Percentiles rank a stretch among this genome's conserved stretches.
phyloP scores from a whole-genome alignment of 1,140 invertebrate species.

The Solenopsis fugax region DNA sequence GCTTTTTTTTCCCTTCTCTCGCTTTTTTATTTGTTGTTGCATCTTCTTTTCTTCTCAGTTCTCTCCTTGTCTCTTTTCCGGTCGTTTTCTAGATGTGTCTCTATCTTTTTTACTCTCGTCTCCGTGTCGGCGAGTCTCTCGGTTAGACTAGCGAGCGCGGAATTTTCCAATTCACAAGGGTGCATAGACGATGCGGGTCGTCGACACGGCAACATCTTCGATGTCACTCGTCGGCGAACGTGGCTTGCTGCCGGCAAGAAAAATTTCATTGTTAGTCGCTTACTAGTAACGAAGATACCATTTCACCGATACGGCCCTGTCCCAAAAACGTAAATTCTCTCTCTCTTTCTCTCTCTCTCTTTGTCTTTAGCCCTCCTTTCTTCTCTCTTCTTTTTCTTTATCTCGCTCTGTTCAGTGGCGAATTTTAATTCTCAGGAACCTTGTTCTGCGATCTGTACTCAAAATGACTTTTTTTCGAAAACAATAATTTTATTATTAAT shows the following conservation, averaged over 20 bases:
- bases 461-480: neutral
- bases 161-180: conserved; percentile 75
- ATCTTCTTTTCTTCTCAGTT: neutral
- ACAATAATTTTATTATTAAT: neutral
- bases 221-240: conserved; percentile 9
- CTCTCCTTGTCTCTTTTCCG: neutral
- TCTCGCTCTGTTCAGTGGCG: neutral
- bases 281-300: neutral
- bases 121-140: conserved; percentile 11
- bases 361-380: conserved; percentile 57
- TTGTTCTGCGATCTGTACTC: neutral
- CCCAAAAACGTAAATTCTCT: conserved; percentile 43
- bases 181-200: conserved; percentile 74
- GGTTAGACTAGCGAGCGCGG: conserved; percentile 25
- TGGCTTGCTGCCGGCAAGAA: conserved; percentile 9
- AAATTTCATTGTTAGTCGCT: conserved; percentile 29
- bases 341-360: conserved; percentile 27
- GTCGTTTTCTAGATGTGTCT: conserved; percentile 66
- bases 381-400: conserved; percentile 35
- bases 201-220: conserved; percentile 64
- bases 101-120: conserved; percentile 71
- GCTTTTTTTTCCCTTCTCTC: neutral
- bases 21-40: neutral
- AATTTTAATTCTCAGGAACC: neutral
- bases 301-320: neutral